Conservation (phyloP, 2,797 vertebrate genomes). For the Anguilla pacifica region DNA sequence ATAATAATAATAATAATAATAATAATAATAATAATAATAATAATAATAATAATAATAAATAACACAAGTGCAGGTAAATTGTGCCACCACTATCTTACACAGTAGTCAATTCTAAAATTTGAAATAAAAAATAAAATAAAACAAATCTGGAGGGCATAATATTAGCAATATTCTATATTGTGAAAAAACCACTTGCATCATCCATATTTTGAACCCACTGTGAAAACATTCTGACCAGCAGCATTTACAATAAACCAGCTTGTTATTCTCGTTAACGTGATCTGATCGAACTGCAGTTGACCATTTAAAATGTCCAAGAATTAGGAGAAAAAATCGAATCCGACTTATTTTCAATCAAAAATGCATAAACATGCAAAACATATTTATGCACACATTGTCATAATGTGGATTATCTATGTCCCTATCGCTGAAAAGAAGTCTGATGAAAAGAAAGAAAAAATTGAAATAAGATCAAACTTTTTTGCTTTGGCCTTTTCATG, state of each 20-base stretch:
- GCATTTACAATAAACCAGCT: conserved; percentile 18
- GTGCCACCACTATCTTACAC: conserved; percentile 73
- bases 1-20: conserved; percentile 51
- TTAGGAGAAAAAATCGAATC: not conserved
- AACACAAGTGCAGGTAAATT: conserved; percentile 71
- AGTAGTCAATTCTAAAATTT: conserved; percentile 73
- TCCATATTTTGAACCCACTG: not conserved
- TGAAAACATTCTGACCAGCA: conserved; percentile 26
- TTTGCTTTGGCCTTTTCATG: conserved; percentile 73
- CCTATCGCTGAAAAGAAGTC: conserved; percentile 52
- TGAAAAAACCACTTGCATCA: conserved; percentile 15
- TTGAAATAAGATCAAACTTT: conserved; percentile 43
- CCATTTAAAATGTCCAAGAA: conserved; percentile 4
- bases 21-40: not conserved
- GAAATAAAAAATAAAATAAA: conserved; percentile 35
- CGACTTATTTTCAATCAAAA: not conserved
- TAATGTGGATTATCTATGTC: not conserved
- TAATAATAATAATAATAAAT: conserved; percentile 40
- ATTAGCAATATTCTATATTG: conserved; percentile 69
- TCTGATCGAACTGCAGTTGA: conserved; percentile 20
- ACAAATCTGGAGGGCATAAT: conserved; percentile 73
- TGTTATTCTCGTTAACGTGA: not conserved
- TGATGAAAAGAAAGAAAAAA: conserved; percentile 59
- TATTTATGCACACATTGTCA: conserved; percentile 3
- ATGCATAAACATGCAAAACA: not conserved